These are phyloP conservation scores for Tragulus kanchil DNA, from an alignment of 2,113 vertebrate species.

Conservation along the genomic window DNA sequence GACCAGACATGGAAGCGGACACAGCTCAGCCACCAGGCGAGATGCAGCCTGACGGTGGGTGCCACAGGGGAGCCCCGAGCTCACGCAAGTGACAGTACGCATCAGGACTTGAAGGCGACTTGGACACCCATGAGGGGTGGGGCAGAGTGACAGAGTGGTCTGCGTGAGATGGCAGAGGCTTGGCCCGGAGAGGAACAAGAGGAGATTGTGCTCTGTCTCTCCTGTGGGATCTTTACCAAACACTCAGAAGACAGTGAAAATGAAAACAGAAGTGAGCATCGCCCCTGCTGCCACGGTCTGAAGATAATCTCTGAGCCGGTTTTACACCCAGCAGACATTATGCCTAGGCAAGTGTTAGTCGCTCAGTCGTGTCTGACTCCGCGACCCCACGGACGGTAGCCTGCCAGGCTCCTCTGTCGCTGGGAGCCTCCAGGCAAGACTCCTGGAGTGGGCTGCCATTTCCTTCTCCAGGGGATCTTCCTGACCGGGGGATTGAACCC, in stretches of 20 bases:
- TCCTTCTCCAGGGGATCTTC: too few relatives aligned
- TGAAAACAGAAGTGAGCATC: background rate
- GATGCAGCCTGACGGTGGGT: accelerated
- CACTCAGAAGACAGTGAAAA: background rate
- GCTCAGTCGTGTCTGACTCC: too few relatives aligned
- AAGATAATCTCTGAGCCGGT: background rate
- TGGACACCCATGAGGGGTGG: accelerated
- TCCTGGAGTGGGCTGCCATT: too few relatives aligned
- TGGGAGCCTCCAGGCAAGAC: too few relatives aligned
- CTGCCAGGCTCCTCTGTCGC: too few relatives aligned
- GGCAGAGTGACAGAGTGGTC: background rate
- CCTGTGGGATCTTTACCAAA: background rate
- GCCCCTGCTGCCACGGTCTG: accelerated
- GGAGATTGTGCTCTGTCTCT: background rate
- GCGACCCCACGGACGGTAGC: too few relatives aligned
- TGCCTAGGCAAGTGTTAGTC: too few relatives aligned
- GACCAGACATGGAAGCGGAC: accelerated
- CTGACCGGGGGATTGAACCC: too few relatives aligned
- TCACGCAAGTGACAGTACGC: accelerated
- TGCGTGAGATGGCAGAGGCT: too few relatives aligned
- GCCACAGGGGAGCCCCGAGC: accelerated
- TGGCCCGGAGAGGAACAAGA: too few relatives aligned
- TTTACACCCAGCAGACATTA: background rate
- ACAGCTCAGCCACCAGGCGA: accelerated
- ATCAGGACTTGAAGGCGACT: background rate